Conservation (phyloP, 2,797 vertebrate genomes). For the Lates japonicus region DNA sequence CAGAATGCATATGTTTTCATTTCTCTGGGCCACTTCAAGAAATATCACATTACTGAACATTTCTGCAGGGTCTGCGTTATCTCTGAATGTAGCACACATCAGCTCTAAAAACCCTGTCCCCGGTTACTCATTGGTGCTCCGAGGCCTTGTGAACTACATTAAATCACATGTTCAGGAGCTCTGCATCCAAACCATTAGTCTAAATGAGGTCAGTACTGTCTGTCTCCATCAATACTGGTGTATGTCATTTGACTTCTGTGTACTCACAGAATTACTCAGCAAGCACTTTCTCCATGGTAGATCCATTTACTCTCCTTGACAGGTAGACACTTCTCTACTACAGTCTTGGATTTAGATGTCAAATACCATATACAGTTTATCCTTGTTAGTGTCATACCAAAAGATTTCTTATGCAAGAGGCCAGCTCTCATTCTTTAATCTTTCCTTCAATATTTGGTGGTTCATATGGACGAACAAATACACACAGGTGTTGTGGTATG, state of each 20-base stretch:
- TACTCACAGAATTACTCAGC: constrained; percentile 29
- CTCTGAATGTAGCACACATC: constrained; percentile 31
- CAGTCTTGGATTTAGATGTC: too few species aligned
- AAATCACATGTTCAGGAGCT: constrained; percentile 46
- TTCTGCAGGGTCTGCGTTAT: constrained; percentile 33
- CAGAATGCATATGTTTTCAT: background rate
- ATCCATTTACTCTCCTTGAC: constrained; percentile 18
- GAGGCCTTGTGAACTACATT: constrained; percentile 26
- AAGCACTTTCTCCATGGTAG: constrained; percentile 17
- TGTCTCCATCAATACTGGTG: constrained; percentile 44
- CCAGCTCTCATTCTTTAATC: background rate
- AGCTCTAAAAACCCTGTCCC: constrained; percentile 8
- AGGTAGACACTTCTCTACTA: background rate
- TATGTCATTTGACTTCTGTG: constrained; percentile 13
- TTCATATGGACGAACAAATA: background rate
- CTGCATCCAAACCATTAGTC: constrained; percentile 51
- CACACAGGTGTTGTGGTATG: background rate
- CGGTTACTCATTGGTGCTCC: constrained; percentile 30
- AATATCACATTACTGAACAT: constrained; percentile 12
- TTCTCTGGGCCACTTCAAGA: background rate
- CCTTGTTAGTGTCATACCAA: too few species aligned
- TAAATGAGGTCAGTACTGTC: constrained; percentile 50
- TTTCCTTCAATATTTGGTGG: background rate
- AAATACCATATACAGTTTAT: too few species aligned
- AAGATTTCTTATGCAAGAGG: background rate